Evolutionary conservation across 2,888 invertebrate species (phyloP).

Genomic region (Xylota sylvarum): DNA sequence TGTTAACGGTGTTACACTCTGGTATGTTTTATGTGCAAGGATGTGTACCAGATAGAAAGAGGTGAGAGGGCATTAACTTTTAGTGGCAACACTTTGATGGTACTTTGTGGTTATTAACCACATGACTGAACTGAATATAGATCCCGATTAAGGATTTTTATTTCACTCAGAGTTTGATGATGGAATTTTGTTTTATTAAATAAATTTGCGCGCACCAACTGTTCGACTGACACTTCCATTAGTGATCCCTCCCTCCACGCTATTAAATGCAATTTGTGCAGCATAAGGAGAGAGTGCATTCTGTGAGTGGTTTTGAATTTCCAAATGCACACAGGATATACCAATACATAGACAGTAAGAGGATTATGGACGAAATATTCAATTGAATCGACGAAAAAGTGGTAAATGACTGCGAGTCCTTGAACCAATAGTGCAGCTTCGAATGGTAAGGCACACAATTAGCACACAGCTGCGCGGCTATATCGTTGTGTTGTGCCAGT

Average conservation of each 20-base stretch:
- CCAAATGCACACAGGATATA: neutral
- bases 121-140: neutral
- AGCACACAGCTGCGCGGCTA: no score
- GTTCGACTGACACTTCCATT: neutral
- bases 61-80: conserved; percentile 13
- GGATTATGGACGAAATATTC: neutral
- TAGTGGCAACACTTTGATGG: conserved; percentile 30
- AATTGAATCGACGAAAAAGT: neutral
- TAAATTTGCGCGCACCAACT: neutral
- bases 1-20: conserved; percentile 16
- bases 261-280: neutral
- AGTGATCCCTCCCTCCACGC: neutral
- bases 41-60: neutral
- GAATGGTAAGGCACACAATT: no score
- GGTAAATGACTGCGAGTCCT: no score
- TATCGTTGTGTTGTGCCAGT: no score
- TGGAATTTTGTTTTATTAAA: neutral
- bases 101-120: conserved; percentile 12
- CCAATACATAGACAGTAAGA: neutral
- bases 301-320: neutral
- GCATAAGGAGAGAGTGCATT: neutral
- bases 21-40: conserved; percentile 10
- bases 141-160: neutral
- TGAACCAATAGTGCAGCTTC: neutral
- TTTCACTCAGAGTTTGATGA: neutral